phyloP scores from a whole-genome alignment of 2,113 vertebrate species.

The Eclectus roratus region DNA sequence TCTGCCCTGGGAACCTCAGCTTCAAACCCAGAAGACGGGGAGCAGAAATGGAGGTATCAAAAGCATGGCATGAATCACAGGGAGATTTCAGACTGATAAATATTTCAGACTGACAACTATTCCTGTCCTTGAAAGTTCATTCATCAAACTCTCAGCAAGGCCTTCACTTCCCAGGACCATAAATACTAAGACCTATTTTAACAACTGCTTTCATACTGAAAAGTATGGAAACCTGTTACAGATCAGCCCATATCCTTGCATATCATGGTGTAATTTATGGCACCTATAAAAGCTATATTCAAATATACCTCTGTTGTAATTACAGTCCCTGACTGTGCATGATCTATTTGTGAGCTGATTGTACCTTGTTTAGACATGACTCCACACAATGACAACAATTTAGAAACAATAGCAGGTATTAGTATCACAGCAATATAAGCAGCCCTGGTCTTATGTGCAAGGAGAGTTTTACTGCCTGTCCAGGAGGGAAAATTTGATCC shows the following conservation, averaged over 20 bases:
- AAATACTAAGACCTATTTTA: slow-evolving; percentile 60
- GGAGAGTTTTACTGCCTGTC: background rate
- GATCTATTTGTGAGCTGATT: slow-evolving; percentile 7
- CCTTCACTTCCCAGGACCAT: slow-evolving; percentile 44
- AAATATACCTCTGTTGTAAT: background rate
- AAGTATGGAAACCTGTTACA: slow-evolving; percentile 3
- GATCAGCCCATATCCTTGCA: background rate
- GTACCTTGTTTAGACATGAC: background rate
- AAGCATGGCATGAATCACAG: background rate
- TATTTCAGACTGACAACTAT: slow-evolving; percentile 66
- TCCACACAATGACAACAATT: background rate
- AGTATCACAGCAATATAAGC: background rate
- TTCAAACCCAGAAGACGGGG: background rate
- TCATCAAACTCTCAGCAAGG: slow-evolving; percentile 59
- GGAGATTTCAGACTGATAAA: slow-evolving; percentile 60
- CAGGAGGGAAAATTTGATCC: background rate
- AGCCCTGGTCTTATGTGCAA: background rate
- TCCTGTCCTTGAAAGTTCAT: slow-evolving; percentile 66
- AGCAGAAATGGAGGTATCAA: background rate
- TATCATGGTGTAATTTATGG: background rate
- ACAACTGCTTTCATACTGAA: slow-evolving; percentile 26
- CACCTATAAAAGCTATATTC: slow-evolving; percentile 13
- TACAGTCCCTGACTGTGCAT: background rate
- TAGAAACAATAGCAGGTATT: background rate
- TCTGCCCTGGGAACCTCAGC: background rate